Conservation (phyloP, 2,113 vertebrate genomes). For the Proteles cristata region DNA sequence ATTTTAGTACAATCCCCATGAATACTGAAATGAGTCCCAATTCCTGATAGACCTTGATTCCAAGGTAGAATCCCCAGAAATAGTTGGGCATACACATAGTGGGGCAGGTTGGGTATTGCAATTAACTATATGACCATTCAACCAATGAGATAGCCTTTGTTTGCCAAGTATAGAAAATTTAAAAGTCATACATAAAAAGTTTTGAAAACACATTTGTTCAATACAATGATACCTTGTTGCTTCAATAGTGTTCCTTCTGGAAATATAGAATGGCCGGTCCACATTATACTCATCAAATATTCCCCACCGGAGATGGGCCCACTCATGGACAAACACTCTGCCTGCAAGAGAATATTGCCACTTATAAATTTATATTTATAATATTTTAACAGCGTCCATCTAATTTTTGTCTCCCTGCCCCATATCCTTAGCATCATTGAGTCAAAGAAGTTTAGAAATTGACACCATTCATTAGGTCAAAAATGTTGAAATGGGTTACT, state of each 20-base stretch:
- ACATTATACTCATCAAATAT: constrained; percentile 86
- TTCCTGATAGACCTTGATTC: background rate
- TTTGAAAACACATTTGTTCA: constrained; percentile 37
- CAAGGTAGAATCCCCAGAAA: background rate
- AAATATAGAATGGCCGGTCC: constrained; percentile 80
- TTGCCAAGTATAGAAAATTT: background rate
- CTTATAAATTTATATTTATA: constrained; percentile 2
- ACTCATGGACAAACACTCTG: constrained; percentile 87
- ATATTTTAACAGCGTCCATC: constrained; percentile 1
- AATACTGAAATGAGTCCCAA: background rate
- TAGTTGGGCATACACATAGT: background rate
- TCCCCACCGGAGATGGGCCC: constrained; percentile 88
- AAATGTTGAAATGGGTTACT: background rate
- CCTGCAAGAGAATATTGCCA: constrained; percentile 75
- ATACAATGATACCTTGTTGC: constrained; percentile 83
- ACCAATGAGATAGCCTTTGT: background rate
- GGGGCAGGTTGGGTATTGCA: background rate
- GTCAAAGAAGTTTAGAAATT: constrained; percentile 29
- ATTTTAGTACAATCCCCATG: background rate
- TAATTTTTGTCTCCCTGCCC: background rate
- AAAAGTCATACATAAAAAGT: background rate
- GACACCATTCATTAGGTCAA: background rate
- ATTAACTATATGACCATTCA: background rate
- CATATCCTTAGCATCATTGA: background rate
- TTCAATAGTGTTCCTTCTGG: constrained; percentile 55